These are phyloP conservation scores for Nannoperca obscura DNA, from an alignment of 2,797 vertebrate species.

Conservation along the genomic window DNA sequence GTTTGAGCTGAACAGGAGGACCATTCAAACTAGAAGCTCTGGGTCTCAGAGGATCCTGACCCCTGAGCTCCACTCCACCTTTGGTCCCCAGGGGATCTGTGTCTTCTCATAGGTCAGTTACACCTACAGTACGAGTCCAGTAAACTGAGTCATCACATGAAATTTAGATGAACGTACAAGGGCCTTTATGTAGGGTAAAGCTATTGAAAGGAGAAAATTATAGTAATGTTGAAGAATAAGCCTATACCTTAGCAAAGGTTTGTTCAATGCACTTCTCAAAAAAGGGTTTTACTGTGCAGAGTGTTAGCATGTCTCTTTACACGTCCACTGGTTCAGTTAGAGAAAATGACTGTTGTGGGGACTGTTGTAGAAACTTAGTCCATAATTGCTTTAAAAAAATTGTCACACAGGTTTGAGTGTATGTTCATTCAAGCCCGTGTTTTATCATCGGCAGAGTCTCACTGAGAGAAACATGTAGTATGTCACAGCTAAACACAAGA, in stretches of 20 bases:
- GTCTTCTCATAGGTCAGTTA: conserved; percentile 69
- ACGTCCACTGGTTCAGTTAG: not conserved
- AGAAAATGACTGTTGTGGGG: not conserved
- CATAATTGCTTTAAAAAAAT: conserved; percentile 24
- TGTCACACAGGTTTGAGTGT: conserved; percentile 12
- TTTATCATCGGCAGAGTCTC: conserved; percentile 44
- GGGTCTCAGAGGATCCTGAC: conserved; percentile 62
- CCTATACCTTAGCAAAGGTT: not conserved
- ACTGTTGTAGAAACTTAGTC: not conserved
- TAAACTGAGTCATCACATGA: conserved; percentile 41
- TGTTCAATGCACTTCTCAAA: not conserved
- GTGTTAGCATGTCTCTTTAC: not conserved
- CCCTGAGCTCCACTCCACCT: conserved; percentile 83
- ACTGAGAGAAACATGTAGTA: conserved; percentile 80
- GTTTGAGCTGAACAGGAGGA: conserved; percentile 77
- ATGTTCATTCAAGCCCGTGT: conserved; percentile 37
- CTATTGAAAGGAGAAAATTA: not conserved
- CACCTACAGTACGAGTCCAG: conserved; percentile 23
- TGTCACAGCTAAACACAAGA: conserved; percentile 84
- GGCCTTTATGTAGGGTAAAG: not conserved
- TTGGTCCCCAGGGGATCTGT: conserved; percentile 78
- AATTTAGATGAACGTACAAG: conserved; percentile 31
- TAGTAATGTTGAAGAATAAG: not conserved
- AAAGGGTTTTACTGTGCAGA: not conserved
- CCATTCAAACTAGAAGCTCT: conserved; percentile 69